A percentile compares a stretch with the other conserved stretches of the same genome.
Evolutionary conservation across 2,113 vertebrate species (phyloP).

Genomic region (Oryzias celebensis): DNA sequence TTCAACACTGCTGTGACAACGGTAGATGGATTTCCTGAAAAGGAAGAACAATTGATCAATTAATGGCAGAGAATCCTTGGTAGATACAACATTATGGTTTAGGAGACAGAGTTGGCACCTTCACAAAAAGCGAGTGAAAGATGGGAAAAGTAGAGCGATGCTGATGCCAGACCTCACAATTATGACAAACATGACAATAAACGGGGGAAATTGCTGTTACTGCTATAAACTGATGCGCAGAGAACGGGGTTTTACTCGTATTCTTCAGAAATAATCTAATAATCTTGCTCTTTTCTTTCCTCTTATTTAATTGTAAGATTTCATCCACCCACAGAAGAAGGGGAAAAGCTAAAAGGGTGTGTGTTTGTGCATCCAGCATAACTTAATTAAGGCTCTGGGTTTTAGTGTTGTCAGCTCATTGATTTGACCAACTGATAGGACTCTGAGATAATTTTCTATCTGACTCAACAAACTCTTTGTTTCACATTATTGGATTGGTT

Average conservation of each 20-base stretch:
- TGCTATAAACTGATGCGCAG: slow-evolving; percentile 33
- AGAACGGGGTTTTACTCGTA: slow-evolving; percentile 47
- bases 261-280: slow-evolving; percentile 68
- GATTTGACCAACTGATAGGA: slow-evolving; percentile 29
- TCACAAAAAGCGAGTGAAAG: slow-evolving; percentile 60
- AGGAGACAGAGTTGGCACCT: slow-evolving; percentile 62
- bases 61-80: slow-evolving; percentile 42
- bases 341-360: slow-evolving; percentile 56
- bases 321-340: slow-evolving; percentile 66
- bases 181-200: slow-evolving; percentile 44
- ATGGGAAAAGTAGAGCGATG: slow-evolving; percentile 24
- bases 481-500: too few relatives aligned
- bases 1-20: slow-evolving; percentile 61
- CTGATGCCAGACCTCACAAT: slow-evolving; percentile 53
- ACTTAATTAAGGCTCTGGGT: slow-evolving; percentile 57
- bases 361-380: slow-evolving; percentile 59
- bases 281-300: slow-evolving; percentile 69
- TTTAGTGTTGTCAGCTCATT: slow-evolving; percentile 52
- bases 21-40: slow-evolving; percentile 60
- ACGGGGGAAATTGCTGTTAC: slow-evolving; percentile 37
- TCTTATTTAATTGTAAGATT: slow-evolving; percentile 74
- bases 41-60: slow-evolving; percentile 59
- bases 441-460: slow-evolving; percentile 17
- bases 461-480: slow-evolving; percentile 1
- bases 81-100: slow-evolving; percentile 61